Base-by-base conservation (phyloP, 2,113 vertebrate species). In the Phrynocephalus versicolor region DNA sequence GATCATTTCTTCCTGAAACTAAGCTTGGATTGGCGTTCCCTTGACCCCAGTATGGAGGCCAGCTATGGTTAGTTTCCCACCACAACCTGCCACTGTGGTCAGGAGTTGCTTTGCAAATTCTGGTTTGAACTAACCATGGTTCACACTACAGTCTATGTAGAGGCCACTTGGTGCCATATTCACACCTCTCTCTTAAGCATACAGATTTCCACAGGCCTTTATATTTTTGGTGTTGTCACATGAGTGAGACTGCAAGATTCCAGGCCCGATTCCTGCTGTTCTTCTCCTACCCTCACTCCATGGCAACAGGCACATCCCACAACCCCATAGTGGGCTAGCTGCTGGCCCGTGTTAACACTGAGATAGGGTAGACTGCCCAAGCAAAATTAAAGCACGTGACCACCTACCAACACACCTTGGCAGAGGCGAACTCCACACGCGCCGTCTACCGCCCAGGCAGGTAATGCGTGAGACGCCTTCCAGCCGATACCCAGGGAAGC, bases 341-440 rank as follows among this genome's bases (percentile, higher is more conserved):
- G 84, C 88, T 90, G 81, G 85, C 91, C 94, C 88, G 7, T 51
- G 77, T 0, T 6, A n/a, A 0, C 30, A 0, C 73, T 77, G 85
- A 67, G 21, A 89, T 0, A n/a, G 1, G 84, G 37, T 37, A 88
- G 82, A 64, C 81, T 89, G 92, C 86, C 94, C 93, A 97, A 97
- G 95, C 96, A 95, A 97, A 98, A 98, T 96, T 97, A 98, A 98
- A 99, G 96, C 97, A 97, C 97, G 89, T 98, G 98, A 99, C 98
- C 98, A 99, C 98, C 98, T 99, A 99, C 99, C 99, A 97, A 99
- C 99, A 99, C 99, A 99, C 98, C 98, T 99, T 98, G 99, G 99
- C 97, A 99, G 98, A 98, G 98, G 98, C 96, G 98, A 98, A 95
- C 99, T 99, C 99, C 99, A 99, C 93, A 99, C 97, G 84, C 98